Evolutionary conservation across 1,140 invertebrate species (phyloP).

Genomic region (Andrena cerasifolii): DNA sequence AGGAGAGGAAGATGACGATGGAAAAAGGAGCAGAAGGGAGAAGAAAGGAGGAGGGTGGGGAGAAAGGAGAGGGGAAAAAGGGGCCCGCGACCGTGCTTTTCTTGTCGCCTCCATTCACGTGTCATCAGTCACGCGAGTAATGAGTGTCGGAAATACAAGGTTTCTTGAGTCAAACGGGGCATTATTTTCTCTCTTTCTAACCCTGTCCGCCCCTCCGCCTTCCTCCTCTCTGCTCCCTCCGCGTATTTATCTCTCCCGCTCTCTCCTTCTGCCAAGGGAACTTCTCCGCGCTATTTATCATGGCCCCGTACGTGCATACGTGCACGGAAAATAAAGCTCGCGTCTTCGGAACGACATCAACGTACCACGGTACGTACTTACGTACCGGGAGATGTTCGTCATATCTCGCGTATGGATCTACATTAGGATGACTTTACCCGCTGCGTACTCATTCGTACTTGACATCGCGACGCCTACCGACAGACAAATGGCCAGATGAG

Average conservation of each 20-base stretch:
- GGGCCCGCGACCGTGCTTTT: slow-evolving; percentile 65
- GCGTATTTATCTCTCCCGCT: slow-evolving; percentile 29
- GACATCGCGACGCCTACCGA: slow-evolving; percentile 53
- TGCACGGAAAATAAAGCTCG: slow-evolving; percentile 64
- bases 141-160: slow-evolving; percentile 78
- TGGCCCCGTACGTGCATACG: slow-evolving; percentile 65
- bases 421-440: slow-evolving; percentile 64
- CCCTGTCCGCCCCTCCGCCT: neutral
- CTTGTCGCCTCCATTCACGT: slow-evolving; percentile 75
- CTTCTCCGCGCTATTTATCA: slow-evolving; percentile 69
- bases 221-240: too few relatives aligned
- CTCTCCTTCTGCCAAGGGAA: slow-evolving; percentile 32
- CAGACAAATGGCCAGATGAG: slow-evolving; percentile 60
- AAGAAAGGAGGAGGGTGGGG: slow-evolving; percentile 32
- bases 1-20: neutral
- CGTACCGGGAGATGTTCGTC: slow-evolving; percentile 57
- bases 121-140: slow-evolving; percentile 79
- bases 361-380: slow-evolving; percentile 39
- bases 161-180: slow-evolving; percentile 67
- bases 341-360: slow-evolving; percentile 58
- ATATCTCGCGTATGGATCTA: slow-evolving; percentile 67
- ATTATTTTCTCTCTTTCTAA: slow-evolving; percentile 35
- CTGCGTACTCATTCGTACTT: slow-evolving; percentile 62
- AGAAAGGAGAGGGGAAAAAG: slow-evolving; percentile 43
- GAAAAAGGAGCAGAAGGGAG: slow-evolving; percentile 24